A percentile compares a stretch with the other conserved stretches of the same genome.
Evolutionary conservation across 2,113 vertebrate species (phyloP).

Genomic region (Pristiophorus japonicus): DNA sequence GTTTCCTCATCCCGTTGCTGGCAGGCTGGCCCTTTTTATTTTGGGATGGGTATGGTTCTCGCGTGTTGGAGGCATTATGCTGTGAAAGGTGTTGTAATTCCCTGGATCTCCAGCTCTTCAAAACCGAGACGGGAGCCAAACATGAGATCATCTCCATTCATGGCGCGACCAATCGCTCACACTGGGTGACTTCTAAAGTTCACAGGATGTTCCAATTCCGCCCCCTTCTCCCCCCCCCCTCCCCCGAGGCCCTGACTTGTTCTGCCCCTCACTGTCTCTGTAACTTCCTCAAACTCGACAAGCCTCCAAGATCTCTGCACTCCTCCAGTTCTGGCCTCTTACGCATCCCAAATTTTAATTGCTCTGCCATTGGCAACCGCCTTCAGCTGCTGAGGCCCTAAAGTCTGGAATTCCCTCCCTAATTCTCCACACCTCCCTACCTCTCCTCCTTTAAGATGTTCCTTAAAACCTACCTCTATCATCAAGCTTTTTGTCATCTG

Average conservation of each 20-base stretch:
- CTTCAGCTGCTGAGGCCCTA: background rate
- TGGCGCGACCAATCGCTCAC: background rate
- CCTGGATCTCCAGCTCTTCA: background rate
- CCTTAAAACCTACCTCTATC: background rate
- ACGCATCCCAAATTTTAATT: background rate
- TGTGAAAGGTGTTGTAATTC: background rate
- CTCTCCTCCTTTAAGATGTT: background rate
- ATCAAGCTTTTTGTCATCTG: background rate
- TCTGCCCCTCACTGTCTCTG: too few relatives aligned
- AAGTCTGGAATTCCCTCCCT: background rate
- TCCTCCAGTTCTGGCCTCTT: background rate
- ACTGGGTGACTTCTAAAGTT: background rate
- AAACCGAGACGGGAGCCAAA: background rate
- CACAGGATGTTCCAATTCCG: background rate
- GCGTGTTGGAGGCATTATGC: background rate
- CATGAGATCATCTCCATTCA: background rate
- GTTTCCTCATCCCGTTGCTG: background rate
- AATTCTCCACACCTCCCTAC: background rate
- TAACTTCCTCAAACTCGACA: background rate
- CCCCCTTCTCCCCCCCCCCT: background rate
- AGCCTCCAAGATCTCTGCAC: background rate
- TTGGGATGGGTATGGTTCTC: background rate
- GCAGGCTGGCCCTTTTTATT: background rate
- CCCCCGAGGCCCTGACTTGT: too few relatives aligned
- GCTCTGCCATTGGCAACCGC: background rate